These are phyloP conservation scores for Bombus soroeensis DNA, from an alignment of 1,140 invertebrate species.

Conservation along the genomic window DNA sequence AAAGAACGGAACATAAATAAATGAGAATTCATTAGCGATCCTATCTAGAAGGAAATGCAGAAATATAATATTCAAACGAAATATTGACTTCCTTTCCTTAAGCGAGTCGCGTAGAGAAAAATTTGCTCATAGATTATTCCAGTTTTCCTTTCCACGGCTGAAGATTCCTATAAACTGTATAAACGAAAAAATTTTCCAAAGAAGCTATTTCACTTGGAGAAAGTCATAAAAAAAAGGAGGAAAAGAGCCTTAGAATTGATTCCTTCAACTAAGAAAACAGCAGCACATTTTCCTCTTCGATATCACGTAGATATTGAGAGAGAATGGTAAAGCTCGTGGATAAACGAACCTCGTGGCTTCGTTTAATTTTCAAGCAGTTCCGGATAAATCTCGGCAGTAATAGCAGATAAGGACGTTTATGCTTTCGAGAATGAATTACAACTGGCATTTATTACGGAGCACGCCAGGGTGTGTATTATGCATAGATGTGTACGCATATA, in stretches of 20 bases:
- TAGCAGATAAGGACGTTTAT: constrained; percentile 57
- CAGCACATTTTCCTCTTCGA: neutral
- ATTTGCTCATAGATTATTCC: no score
- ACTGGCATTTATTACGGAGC: constrained; percentile 61
- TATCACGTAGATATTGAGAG: neutral
- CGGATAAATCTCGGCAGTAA: constrained; percentile 52
- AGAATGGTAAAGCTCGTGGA: neutral
- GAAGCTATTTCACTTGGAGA: neutral
- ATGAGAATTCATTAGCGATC: no score
- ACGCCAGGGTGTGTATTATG: constrained; percentile 38
- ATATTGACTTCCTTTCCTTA: no score
- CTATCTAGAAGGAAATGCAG: no score
- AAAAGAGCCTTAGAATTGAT: no score
- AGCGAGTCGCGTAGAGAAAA: no score
- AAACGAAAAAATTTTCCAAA: no score
- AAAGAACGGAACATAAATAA: no score
- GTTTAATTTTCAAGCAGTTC: constrained; percentile 37
- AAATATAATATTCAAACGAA: no score
- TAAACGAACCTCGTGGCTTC: constrained; percentile 7
- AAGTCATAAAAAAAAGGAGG: neutral
- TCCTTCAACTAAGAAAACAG: no score
- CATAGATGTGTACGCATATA: constrained; percentile 24
- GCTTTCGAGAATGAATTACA: constrained; percentile 55
- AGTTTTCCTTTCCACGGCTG: no score
- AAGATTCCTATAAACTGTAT: no score